Evolutionary conservation across 2,113 vertebrate species (phyloP).

Genomic region (Gasterosteus aculeatus): DNA sequence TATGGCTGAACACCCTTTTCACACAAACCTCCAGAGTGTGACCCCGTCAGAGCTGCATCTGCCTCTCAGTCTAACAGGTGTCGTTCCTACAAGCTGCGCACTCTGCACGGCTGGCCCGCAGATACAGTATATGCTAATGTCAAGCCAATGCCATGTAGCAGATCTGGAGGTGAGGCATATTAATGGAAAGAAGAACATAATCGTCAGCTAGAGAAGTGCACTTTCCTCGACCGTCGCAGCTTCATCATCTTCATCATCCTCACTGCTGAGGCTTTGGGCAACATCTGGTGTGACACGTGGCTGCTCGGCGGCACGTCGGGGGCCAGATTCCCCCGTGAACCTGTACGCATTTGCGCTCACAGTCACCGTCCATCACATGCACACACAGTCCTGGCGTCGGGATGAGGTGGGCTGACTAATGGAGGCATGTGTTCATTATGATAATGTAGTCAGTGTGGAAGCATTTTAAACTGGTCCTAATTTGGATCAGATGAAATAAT

Average conservation of each 20-base stretch:
- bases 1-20: not conserved
- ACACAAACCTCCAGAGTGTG: conserved; percentile 17
- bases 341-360: conserved; percentile 39
- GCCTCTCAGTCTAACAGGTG: conserved; percentile 58
- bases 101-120: conserved; percentile 34
- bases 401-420: conserved; percentile 63
- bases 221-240: conserved; percentile 54
- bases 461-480: conserved; percentile 45
- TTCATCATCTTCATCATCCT: conserved; percentile 31
- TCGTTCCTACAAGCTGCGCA: conserved; percentile 43
- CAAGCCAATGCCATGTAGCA: conserved; percentile 68
- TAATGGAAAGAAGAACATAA: conserved; percentile 62
- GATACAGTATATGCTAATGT: conserved; percentile 64
- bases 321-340: conserved; percentile 21
- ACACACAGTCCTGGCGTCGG: conserved; percentile 25
- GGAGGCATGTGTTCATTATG: conserved; percentile 74
- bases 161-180: conserved; percentile 65
- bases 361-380: conserved; percentile 27
- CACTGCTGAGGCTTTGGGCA: conserved; percentile 48
- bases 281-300: conserved; percentile 59
- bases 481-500: conserved; percentile 33
- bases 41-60: conserved; percentile 48
- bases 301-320: conserved; percentile 26
- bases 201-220: conserved; percentile 48
- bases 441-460: conserved; percentile 69